A percentile compares a stretch with the other conserved stretches of the same genome.
These are phyloP conservation scores for Sparus aurata DNA, from an alignment of 2,797 vertebrate genomes.

Conservation along the genomic window DNA sequence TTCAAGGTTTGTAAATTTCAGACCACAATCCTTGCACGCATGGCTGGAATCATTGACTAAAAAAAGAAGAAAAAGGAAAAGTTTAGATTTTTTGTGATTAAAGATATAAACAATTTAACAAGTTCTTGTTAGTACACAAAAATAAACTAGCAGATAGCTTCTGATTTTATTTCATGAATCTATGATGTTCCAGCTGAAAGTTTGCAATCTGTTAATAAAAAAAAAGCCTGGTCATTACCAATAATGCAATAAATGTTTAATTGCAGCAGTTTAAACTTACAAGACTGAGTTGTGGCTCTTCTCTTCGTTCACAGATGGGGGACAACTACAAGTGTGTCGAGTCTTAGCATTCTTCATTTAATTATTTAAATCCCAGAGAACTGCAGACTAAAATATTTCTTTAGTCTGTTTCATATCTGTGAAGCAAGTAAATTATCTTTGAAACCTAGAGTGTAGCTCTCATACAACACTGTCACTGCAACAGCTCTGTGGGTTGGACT, in stretches of 20 bases:
- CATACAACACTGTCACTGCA: not conserved
- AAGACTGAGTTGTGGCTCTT: conserved; percentile 34
- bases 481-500: not conserved
- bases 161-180: not conserved
- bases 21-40: conserved; percentile 72
- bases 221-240: not conserved
- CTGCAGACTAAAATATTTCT: not conserved
- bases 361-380: not conserved
- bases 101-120: not conserved
- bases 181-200: not conserved
- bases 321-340: not conserved
- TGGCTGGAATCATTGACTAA: conserved; percentile 56
- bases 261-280: conserved; percentile 40
- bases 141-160: not conserved
- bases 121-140: too few relatives aligned
- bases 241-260: not conserved
- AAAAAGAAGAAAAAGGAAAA: conserved; percentile 28
- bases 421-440: not conserved
- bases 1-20: conserved; percentile 59
- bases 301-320: conserved; percentile 35
- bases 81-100: not conserved
- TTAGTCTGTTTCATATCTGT: not conserved
- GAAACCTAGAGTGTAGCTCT: not conserved
- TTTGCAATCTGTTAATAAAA: not conserved
- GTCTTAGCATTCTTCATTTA: not conserved